These are phyloP conservation scores for Lasioglossum zephyrum DNA, from an alignment of 2,888 invertebrate genomes.

Conservation along the genomic window DNA sequence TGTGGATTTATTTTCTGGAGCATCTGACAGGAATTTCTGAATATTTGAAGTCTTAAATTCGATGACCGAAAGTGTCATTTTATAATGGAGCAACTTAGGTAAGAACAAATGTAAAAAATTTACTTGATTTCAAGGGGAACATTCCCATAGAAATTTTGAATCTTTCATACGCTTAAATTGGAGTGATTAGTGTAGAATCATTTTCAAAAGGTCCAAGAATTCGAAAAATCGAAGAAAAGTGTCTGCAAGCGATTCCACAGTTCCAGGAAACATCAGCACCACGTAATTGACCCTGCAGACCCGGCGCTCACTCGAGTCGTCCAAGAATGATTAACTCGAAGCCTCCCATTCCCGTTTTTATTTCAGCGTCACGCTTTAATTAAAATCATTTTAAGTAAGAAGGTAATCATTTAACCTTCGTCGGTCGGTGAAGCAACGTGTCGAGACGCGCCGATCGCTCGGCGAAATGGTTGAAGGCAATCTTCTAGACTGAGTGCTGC, in stretches of 20 bases:
- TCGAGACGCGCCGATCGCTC: neutral
- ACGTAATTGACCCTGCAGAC: conserved; percentile 4
- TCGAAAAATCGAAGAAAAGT: neutral
- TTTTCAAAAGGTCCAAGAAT: neutral
- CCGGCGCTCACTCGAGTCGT: conserved; percentile 4
- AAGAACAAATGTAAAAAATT: neutral
- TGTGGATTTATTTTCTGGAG: neutral
- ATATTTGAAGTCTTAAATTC: too few relatives aligned
- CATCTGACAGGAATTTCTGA: too few relatives aligned
- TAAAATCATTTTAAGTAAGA: conserved; percentile 12
- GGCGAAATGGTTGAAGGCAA: neutral
- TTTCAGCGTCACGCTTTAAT: conserved; percentile 11
- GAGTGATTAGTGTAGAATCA: neutral
- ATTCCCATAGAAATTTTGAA: neutral
- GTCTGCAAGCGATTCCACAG: neutral
- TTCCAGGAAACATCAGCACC: conserved; percentile 3
- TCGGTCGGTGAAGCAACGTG: neutral
- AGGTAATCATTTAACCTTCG: conserved; percentile 14
- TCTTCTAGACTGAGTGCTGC: neutral
- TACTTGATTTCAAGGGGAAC: too few relatives aligned
- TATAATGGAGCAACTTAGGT: too few relatives aligned
- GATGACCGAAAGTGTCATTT: too few relatives aligned
- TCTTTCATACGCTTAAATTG: neutral
- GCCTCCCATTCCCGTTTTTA: conserved; percentile 1
- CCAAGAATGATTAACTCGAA: conserved; percentile 17